Evolutionary conservation across 2,797 vertebrate species (phyloP).

Genomic region (Cynopterus sphinx): DNA sequence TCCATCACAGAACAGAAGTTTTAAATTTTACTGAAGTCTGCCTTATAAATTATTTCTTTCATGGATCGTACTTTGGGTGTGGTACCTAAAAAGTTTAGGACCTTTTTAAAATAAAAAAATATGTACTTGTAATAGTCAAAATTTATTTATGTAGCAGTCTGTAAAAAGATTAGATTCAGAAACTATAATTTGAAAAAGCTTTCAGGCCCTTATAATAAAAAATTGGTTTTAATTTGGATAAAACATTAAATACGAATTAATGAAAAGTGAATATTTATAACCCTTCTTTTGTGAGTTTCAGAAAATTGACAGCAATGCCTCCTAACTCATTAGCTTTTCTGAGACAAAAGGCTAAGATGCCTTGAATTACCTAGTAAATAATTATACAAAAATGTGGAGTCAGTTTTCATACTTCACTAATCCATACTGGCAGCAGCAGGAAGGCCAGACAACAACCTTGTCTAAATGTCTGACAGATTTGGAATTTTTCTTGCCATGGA

Average conservation of each 20-base stretch:
- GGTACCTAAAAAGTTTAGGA: background rate
- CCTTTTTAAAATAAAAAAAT: background rate
- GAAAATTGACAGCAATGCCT: constrained; percentile 69
- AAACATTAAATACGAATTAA: constrained; percentile 52
- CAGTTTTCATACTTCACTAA: constrained; percentile 11
- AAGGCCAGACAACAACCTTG: background rate
- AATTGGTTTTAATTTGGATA: constrained; percentile 56
- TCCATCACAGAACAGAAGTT: background rate
- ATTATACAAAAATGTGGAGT: constrained; percentile 49
- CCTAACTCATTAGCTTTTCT: constrained; percentile 68
- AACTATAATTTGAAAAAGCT: background rate
- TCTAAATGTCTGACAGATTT: constrained; percentile 38
- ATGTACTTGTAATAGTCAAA: background rate
- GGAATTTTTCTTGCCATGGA: background rate
- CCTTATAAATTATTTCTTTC: constrained; percentile 1
- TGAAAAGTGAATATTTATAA: constrained; percentile 74
- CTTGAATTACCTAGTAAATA: constrained; percentile 65
- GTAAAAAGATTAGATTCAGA: constrained; percentile 1
- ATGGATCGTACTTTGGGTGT: background rate
- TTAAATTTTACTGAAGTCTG: background rate
- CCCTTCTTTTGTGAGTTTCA: constrained; percentile 63
- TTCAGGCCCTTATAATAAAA: constrained; percentile 30
- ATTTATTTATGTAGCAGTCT: background rate
- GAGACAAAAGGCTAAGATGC: constrained; percentile 64
- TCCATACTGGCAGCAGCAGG: background rate